These are phyloP conservation scores for Nematopogon swammerdamellus DNA, from an alignment of 2,888 invertebrate genomes.

Conservation along the genomic window DNA sequence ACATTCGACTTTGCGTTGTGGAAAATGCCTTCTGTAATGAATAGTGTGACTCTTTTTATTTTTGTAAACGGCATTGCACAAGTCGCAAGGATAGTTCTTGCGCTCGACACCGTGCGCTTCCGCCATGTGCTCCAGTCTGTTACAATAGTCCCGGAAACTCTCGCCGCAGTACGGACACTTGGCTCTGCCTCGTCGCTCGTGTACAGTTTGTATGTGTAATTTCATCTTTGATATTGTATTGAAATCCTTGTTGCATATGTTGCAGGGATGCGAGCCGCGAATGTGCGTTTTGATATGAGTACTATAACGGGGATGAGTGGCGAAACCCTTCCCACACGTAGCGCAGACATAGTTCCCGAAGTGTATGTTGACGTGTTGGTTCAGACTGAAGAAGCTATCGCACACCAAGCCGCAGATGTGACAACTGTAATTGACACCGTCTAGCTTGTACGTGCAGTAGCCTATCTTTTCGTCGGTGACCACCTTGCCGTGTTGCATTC, in stretches of 20 bases:
- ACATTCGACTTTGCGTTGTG: too few relatives aligned
- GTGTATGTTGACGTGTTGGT: constrained; percentile 41
- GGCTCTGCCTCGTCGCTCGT: constrained; percentile 35
- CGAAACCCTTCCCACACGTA: constrained; percentile 42
- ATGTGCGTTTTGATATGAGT: too few relatives aligned
- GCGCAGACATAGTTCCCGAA: constrained; percentile 42
- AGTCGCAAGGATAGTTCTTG: neutral
- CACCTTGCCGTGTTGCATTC: constrained; percentile 19
- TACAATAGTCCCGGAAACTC: constrained; percentile 31
- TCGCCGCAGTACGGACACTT: constrained; percentile 40
- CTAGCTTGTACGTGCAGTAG: neutral
- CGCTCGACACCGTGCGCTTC: constrained; percentile 33
- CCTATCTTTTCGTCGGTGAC: neutral
- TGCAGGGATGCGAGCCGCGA: constrained; percentile 27
- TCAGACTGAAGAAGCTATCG: constrained; percentile 35
- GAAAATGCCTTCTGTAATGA: neutral
- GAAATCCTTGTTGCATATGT: constrained; percentile 41
- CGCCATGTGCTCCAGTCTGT: constrained; percentile 36
- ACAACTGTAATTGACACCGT: constrained; percentile 1
- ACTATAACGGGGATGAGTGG: constrained; percentile 19
- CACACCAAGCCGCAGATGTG: constrained; percentile 40
- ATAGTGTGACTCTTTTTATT: neutral
- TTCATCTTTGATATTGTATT: constrained; percentile 37
- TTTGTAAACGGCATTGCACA: neutral
- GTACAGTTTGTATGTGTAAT: constrained; percentile 30